A percentile compares a stretch with the other conserved stretches of the same genome.
phyloP scores from a whole-genome alignment of 2,888 invertebrate species.

The Heliconius ethilla region DNA sequence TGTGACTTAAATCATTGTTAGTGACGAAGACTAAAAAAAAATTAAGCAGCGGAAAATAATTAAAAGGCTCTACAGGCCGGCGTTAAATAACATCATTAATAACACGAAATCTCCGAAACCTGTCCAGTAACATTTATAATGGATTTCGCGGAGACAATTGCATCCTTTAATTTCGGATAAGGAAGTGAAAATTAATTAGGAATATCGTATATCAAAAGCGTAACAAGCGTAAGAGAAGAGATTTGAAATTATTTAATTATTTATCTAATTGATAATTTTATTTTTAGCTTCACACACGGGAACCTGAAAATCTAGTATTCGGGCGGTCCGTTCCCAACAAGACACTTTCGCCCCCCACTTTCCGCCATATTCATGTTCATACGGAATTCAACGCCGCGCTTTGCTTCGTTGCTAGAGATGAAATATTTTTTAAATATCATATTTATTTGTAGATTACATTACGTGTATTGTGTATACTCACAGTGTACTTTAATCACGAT shows the following conservation, averaged over 20 bases:
- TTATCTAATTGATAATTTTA: background rate
- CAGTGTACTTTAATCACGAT: constrained; percentile 94
- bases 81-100: constrained; percentile 76
- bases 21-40: background rate
- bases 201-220: background rate
- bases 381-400: no score
- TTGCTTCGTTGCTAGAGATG: no score
- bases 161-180: constrained; percentile 42
- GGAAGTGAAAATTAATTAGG: background rate
- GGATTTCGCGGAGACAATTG: constrained; percentile 60
- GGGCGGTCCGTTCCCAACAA: no score
- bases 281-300: no score
- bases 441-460: background rate
- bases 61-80: constrained; percentile 70
- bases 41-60: constrained; percentile 67
- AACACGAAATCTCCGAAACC: constrained; percentile 70
- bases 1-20: background rate
- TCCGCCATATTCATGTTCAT: no score
- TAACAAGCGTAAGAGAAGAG: no score
- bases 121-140: constrained; percentile 71
- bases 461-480: constrained; percentile 81
- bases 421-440: background rate
- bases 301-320: no score
- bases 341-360: no score
- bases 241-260: background rate